Evolutionary conservation across 2,888 invertebrate genomes (phyloP), one percentile per base, ranked within the genome.

Genomic region (Nymphalis polychloros): DNA sequence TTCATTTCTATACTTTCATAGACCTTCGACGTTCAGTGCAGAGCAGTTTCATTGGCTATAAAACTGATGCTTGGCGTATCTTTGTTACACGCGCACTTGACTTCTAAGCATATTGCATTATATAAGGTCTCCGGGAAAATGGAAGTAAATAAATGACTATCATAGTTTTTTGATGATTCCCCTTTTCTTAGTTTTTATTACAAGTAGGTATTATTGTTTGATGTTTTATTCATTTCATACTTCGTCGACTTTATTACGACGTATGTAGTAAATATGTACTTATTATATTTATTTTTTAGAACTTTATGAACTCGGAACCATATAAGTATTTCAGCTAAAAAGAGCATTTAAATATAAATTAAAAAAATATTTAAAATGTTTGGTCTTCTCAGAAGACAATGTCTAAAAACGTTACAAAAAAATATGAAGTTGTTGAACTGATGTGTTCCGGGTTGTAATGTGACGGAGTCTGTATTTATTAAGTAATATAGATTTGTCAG

Each of bases 1-100:
- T 48, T 20, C 23, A 59, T 31, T 47, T 79, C 76, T 76, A 69
- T 47, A 10, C 16, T 47, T 76, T 76, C 20, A 13, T 69, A 75
- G 59, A 60, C 71, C 82, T 79, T 59, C 71, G 69, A 41, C 70
- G 76, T 70, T 80, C 77, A 81, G 75, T 72, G 79, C 78, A 78
- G 77, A 82, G 80, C 80, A 82, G 81, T 84, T 81, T 81, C 79
- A 79, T 78, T 77, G 67, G 72, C 71, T 80, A 80, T 78, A 78
- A 78, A 76, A 74, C 73, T 76, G 66, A 64, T 72, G 70, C 75
- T 70, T 75, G 63, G 73, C 75, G 74, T 79, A 80, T 81, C 81
- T 81, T 77, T 79, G 76, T 80, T 75, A 77, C 76, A 55, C 66
- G 48, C 66, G 55, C 13, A 41, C 61, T 55, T 49, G 60, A 55